Percentiles rank a stretch among this genome's conserved stretches.
Evolutionary conservation across 2,888 invertebrate species (phyloP).

Genomic region (Noctua comes): DNA sequence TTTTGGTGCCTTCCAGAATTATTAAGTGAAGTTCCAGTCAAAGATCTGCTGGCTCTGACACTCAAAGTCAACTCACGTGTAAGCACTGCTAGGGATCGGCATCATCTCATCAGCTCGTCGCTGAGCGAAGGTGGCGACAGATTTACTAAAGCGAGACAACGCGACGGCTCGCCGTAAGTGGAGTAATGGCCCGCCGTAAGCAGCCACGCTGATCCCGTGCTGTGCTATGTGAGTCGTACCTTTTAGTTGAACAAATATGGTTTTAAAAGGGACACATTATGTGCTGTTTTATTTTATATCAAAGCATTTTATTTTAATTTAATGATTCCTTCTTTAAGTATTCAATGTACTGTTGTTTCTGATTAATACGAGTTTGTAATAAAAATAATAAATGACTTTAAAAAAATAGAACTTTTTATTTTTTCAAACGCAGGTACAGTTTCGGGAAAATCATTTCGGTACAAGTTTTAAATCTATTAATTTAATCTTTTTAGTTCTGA

Average conservation of each 20-base stretch:
- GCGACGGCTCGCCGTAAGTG: not conserved
- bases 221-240: not conserved
- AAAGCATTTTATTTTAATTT: not conserved
- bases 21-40: not conserved
- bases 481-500: constrained; percentile 67
- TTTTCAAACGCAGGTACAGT: not conserved
- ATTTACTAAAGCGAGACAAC: not conserved
- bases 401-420: not conserved
- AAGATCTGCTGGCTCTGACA: not conserved
- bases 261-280: not conserved
- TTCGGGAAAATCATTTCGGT: not conserved
- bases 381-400: constrained; percentile 14
- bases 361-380: not conserved
- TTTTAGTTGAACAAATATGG: not conserved
- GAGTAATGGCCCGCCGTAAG: not conserved
- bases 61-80: not conserved
- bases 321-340: not conserved
- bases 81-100: not conserved
- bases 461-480: constrained; percentile 23
- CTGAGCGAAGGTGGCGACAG: not conserved
- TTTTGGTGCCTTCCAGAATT: not conserved
- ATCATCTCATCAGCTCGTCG: not conserved
- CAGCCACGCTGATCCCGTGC: not conserved
- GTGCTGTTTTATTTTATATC: not conserved
- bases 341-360: not conserved